phyloP scores from a whole-genome alignment of 2,797 vertebrate genomes.

The Falco novaeseelandiae region DNA sequence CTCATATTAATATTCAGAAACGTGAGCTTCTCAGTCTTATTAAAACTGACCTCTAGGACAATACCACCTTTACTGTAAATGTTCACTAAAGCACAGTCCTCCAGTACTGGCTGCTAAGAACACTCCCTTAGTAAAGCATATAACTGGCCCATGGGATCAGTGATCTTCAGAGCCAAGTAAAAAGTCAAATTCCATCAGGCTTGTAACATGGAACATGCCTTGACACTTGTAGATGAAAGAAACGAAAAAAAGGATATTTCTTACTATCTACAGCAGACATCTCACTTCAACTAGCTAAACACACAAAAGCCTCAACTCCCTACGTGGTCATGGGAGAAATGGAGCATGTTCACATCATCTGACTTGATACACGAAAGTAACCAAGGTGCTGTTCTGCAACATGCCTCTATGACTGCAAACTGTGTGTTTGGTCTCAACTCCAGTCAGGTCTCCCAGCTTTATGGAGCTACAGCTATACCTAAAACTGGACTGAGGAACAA shows the following conservation, averaged over 20 bases:
- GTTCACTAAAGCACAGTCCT: neutral
- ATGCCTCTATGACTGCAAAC: neutral
- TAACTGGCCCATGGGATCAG: neutral
- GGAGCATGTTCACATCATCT: neutral
- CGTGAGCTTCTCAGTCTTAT: neutral
- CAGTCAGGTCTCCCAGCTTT: neutral
- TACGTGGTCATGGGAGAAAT: accelerated
- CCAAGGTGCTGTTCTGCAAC: accelerated
- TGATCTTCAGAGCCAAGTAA: neutral
- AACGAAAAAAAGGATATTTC: neutral
- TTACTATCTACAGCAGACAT: neutral
- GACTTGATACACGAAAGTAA: neutral
- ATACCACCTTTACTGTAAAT: neutral
- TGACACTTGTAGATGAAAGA: neutral
- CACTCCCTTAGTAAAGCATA: neutral
- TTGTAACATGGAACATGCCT: neutral
- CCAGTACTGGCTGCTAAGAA: neutral
- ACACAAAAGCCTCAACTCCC: neutral
- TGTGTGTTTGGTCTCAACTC: neutral
- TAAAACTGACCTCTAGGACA: neutral
- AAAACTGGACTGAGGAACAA: neutral
- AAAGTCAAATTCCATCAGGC: neutral
- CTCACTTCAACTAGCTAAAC: neutral
- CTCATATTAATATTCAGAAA: neutral
- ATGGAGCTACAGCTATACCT: neutral